Evolutionary conservation across 2,888 invertebrate species (phyloP).

Genomic region (Cantharis rustica): DNA sequence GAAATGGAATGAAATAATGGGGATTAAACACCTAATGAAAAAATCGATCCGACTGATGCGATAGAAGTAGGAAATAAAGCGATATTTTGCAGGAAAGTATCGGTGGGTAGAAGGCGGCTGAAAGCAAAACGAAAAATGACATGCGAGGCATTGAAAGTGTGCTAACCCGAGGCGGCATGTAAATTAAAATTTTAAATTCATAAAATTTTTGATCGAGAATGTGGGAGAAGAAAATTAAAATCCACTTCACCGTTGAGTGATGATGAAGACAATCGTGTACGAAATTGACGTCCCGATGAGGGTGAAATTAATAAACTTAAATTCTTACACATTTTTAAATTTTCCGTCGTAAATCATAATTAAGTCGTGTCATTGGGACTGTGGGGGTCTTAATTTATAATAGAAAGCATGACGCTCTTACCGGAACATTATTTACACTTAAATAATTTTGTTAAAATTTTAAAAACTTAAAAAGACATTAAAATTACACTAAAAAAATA

Average conservation of each 20-base stretch:
- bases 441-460: neutral
- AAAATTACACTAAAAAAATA: neutral
- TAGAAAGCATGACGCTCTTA: neutral
- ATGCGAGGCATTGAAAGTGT: neutral
- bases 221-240: neutral
- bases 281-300: neutral
- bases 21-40: neutral
- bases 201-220: neutral
- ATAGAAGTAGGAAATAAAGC: neutral
- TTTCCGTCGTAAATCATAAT: neutral
- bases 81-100: neutral
- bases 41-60: neutral
- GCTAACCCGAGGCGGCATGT: neutral
- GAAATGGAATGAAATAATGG: neutral
- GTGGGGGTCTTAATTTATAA: neutral
- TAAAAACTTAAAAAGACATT: neutral
- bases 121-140: neutral
- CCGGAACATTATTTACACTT: neutral
- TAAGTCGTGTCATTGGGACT: neutral
- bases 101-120: neutral
- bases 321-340: neutral
- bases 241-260: neutral
- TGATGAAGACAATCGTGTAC: neutral
- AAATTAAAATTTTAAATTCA: neutral
- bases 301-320: neutral